Evolutionary conservation across 1,140 invertebrate species (phyloP), one percentile per base, ranked within the genome.

Genomic region (Heterodera schachtii): DNA sequence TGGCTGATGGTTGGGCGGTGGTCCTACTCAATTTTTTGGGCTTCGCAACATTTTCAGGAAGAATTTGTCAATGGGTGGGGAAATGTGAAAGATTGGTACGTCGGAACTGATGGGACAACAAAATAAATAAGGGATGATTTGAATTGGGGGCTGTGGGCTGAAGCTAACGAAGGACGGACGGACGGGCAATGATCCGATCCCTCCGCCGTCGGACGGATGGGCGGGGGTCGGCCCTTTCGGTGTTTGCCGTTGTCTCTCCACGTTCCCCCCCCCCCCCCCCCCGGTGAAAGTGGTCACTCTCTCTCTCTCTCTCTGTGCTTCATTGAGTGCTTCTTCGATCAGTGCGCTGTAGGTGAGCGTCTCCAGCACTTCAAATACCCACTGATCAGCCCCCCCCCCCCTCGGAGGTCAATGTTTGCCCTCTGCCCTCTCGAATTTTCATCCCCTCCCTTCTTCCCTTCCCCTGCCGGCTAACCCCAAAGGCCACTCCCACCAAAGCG

Each of bases 321-420:
- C 57, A 16, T 5, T 60, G 57, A 60, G 57, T 60, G 57, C 57
- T 60, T 60, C 57, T 60, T 60, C 57, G 57, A 60, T 60, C 57
- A 60, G 57, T 60, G 57, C 57, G 11, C 57, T 60, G 57, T 60
- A 11, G 57, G 13, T 19, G 57, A 60, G 57, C 57, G 57, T 60
- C 57, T 60, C 57, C 57, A 60, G 57, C 57, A 60, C 57, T 60
- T 60, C 57, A 60, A 60, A 60, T 60, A 60, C 57, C 57, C 57
- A 19, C 57, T 60, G 57, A 60, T 60, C 11, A 19, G 57, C 57
- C 57, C 11, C 57, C 16, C 57, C 9, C 57, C 9, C 3, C 57
- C 9, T 13, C 57, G 1, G 57, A 19, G 57, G 57, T 60, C 57
- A 60, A 13, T 60, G 57, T 60, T 60, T 60, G 13, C 57, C 57